phyloP scores from a whole-genome alignment of 30 jellyfish, hydroid and myxozoan species.

The Catostylus mosaicus region DNA sequence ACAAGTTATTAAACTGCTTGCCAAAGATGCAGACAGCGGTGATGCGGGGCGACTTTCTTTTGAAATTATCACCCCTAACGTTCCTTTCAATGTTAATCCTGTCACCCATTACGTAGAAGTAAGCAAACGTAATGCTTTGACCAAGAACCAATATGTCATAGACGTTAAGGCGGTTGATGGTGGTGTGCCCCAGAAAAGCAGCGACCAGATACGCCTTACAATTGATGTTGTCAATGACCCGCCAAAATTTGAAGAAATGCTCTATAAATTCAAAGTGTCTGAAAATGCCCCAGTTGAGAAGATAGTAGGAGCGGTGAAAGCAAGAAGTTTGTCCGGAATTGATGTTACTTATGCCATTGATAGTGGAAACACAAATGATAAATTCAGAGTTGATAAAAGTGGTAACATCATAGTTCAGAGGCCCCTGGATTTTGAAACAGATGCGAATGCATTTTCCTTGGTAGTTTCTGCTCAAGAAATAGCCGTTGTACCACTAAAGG shows the following conservation, averaged over 20 bases:
- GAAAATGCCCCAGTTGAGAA: slow-evolving; percentile 83
- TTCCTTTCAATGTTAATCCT: slow-evolving; percentile 94
- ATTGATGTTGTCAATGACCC: slow-evolving; percentile 91
- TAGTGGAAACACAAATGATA: slow-evolving; percentile 80
- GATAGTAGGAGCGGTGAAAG: slow-evolving; percentile 74
- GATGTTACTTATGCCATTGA: slow-evolving; percentile 70
- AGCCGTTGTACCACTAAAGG: slow-evolving; percentile 65
- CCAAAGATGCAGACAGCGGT: slow-evolving; percentile 91
- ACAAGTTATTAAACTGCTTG: slow-evolving; percentile 73
- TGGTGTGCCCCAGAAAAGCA: slow-evolving; percentile 83
- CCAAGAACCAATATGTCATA: slow-evolving; percentile 75
- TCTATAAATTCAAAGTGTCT: slow-evolving; percentile 83
- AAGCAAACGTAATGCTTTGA: slow-evolving; percentile 51
- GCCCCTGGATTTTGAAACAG: slow-evolving; percentile 83
- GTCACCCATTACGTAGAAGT: slow-evolving; percentile 78
- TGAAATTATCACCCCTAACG: slow-evolving; percentile 61
- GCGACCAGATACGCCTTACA: slow-evolving; percentile 48
- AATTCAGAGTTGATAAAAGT: slow-evolving; percentile 76
- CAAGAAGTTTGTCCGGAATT: slow-evolving; percentile 95
- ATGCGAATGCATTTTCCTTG: slow-evolving; percentile 58
- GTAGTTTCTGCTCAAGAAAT: slow-evolving; percentile 84
- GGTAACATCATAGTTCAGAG: slow-evolving; percentile 86
- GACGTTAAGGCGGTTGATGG: slow-evolving; percentile 83
- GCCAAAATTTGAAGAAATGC: slow-evolving; percentile 63
- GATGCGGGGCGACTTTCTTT: slow-evolving; percentile 86